Evolutionary conservation across 2,113 vertebrate species (phyloP).

Genomic region (Psittacula cyanocephala): DNA sequence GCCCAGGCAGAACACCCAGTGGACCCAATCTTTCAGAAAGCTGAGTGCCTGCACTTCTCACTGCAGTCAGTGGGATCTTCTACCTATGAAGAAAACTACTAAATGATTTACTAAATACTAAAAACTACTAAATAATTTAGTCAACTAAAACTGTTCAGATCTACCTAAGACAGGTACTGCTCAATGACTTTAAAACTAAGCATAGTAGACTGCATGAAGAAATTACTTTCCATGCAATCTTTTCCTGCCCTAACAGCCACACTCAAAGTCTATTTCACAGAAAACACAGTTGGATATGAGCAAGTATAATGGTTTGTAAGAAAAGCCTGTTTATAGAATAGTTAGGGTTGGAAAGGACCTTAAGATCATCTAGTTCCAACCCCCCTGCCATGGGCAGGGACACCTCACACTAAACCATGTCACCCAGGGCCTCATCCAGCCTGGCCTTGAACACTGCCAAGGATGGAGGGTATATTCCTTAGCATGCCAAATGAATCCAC

Average conservation of each 20-base stretch:
- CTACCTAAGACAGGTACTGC: neutral
- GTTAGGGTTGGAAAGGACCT: too few relatives aligned
- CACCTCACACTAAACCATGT: too few relatives aligned
- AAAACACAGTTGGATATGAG: neutral
- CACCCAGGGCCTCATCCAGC: too few relatives aligned
- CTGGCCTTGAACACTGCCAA: too few relatives aligned
- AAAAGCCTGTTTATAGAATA: neutral
- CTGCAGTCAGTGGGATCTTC: neutral
- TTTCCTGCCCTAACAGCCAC: neutral
- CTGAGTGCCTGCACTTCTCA: neutral
- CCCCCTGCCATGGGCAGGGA: too few relatives aligned
- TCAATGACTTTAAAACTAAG: neutral
- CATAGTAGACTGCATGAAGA: neutral
- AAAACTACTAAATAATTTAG: neutral
- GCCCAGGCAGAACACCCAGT: neutral
- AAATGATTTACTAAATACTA: neutral
- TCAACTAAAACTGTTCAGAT: neutral
- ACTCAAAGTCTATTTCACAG: neutral
- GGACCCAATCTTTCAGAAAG: neutral
- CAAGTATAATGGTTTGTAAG: neutral
- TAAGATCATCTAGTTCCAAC: too few relatives aligned
- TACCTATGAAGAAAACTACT: neutral
- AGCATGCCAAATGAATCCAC: neutral
- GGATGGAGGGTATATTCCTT: neutral
- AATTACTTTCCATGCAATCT: neutral